Conservation (phyloP, 64 coral and sea anemone species). For the Anthopleura sola region DNA sequence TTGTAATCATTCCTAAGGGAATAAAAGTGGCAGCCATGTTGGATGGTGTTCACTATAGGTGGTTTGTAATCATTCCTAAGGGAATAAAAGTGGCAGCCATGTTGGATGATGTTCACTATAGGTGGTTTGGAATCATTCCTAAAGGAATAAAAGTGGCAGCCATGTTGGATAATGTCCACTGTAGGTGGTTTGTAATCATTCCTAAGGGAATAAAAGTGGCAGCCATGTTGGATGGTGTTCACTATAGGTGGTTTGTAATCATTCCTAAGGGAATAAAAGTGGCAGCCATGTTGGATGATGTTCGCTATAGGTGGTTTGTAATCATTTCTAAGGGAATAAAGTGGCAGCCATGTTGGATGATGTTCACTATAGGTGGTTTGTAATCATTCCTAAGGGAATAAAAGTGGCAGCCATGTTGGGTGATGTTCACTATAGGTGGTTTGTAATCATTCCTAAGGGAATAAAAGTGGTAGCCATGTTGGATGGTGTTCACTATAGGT, state of each 20-base stretch:
- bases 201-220: slow-evolving; percentile 2
- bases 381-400: neutral
- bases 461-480: neutral
- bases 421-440: too few relatives aligned
- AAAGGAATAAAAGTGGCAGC: neutral
- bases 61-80: neutral
- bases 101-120: neutral
- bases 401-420: too few relatives aligned
- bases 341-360: neutral
- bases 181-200: neutral
- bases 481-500: neutral
- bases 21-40: neutral
- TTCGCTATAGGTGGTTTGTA: neutral
- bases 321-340: neutral
- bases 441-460: too few relatives aligned
- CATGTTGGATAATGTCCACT: neutral
- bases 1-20: neutral
- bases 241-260: neutral
- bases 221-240: neutral
- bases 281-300: too few relatives aligned
- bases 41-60: neutral
- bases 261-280: too few relatives aligned
- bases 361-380: neutral
- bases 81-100: neutral
- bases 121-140: neutral